Percentiles rank a stretch among this genome's conserved stretches.
Evolutionary conservation across 2,113 vertebrate genomes (phyloP).

Genomic region (Mesitornis unicolor): DNA sequence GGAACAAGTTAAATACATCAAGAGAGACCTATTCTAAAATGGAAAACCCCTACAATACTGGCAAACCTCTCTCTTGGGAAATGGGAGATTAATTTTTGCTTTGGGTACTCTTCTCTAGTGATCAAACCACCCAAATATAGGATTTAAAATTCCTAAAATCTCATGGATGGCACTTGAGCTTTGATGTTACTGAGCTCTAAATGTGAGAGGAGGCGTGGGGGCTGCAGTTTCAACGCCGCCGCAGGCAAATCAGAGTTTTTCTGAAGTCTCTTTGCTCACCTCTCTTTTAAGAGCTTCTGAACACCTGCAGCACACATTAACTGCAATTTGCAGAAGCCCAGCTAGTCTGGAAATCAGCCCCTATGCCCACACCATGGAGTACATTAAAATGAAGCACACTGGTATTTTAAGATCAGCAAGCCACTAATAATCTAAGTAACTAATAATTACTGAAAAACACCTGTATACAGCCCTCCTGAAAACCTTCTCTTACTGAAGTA

Average conservation of each 20-base stretch:
- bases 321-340: not conserved
- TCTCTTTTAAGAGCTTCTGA: not conserved
- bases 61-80: not conserved
- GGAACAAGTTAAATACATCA: not conserved
- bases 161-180: not conserved
- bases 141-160: not conserved
- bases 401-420: not conserved
- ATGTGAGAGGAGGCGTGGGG: rapidly evolving
- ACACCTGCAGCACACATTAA: slow-evolving; percentile 34
- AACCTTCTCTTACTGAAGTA: not conserved
- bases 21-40: not conserved
- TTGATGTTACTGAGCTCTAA: not conserved
- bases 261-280: not conserved
- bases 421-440: not conserved
- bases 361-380: not conserved
- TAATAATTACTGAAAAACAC: slow-evolving; percentile 17
- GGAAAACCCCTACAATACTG: not conserved
- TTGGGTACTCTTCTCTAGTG: rapidly evolving
- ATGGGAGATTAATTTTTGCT: not conserved
- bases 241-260: not conserved
- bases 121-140: not conserved
- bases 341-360: not conserved
- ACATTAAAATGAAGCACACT: not conserved
- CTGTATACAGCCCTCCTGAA: not conserved
- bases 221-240: not conserved